Percentiles rank a stretch among this genome's conserved stretches.
These are phyloP conservation scores for Macrobrachium nipponense DNA, from an alignment of 1,140 invertebrate species.

Conservation along the genomic window DNA sequence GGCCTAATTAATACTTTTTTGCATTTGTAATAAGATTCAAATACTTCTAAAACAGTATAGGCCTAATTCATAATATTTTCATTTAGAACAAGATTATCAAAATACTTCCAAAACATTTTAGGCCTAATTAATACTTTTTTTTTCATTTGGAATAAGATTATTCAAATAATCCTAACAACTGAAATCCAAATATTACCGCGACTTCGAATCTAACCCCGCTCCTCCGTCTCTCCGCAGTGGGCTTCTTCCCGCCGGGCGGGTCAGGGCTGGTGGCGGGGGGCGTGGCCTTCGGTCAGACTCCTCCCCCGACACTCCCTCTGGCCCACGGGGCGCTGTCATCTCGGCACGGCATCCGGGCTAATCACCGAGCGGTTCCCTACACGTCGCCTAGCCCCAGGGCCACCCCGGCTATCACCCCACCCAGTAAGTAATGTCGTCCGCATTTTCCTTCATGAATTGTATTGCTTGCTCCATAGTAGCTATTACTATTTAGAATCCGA, in stretches of 20 bases:
- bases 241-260: slow-evolving; percentile 44
- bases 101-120: no score
- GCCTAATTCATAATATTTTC: no score
- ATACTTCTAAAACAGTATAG: no score
- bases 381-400: slow-evolving; percentile 46
- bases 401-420: slow-evolving; percentile 20
- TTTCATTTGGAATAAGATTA: no score
- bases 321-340: slow-evolving; percentile 37
- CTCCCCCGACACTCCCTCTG: slow-evolving; percentile 10
- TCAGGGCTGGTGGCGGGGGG: slow-evolving; percentile 35
- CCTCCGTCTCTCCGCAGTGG: slow-evolving; percentile 2
- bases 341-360: slow-evolving; percentile 22
- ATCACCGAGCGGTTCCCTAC: slow-evolving; percentile 42
- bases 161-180: no score
- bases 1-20: no score
- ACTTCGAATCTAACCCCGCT: no score
- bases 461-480: background rate
- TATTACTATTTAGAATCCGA: background rate
- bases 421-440: slow-evolving; percentile 3
- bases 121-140: no score
- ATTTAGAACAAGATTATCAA: no score
- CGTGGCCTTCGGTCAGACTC: slow-evolving; percentile 46
- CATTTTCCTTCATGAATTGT: background rate
- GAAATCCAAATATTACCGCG: no score
- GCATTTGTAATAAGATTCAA: no score